These are phyloP conservation scores for Lysiphlebus fabarum DNA, from an alignment of 1,140 invertebrate genomes.

Conservation along the genomic window DNA sequence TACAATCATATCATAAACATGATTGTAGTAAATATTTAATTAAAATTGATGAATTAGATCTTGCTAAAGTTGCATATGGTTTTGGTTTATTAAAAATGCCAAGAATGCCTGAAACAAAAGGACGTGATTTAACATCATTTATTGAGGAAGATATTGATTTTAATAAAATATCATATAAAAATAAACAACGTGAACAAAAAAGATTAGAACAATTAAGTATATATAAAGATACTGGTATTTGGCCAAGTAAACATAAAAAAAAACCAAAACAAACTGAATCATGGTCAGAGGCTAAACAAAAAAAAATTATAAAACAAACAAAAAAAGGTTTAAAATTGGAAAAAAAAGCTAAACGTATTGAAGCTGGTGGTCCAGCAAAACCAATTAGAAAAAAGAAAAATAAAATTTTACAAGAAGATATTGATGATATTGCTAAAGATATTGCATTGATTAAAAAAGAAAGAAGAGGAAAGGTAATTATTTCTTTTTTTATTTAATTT, in stretches of 20 bases:
- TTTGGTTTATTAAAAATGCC: constrained; percentile 90
- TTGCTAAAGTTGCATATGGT: constrained; percentile 79
- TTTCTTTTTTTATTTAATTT: neutral
- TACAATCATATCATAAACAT: constrained; percentile 92
- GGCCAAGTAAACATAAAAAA: constrained; percentile 68
- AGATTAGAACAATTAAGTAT: constrained; percentile 70
- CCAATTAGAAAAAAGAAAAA: constrained; percentile 55
- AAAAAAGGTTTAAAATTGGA: constrained; percentile 59
- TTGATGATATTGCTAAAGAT: constrained; percentile 81
- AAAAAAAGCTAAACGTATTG: constrained; percentile 52
- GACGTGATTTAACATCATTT: constrained; percentile 66
- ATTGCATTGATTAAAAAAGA: constrained; percentile 82
- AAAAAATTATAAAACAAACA: constrained; percentile 66
- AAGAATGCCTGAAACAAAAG: constrained; percentile 91
- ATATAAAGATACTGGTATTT: constrained; percentile 71
- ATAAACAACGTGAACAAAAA: constrained; percentile 74
- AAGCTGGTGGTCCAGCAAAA: constrained; percentile 48
- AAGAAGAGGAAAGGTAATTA: constrained; percentile 75
- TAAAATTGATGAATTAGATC: constrained; percentile 83
- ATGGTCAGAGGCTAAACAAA: constrained; percentile 79
- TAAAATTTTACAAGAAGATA: constrained; percentile 68
- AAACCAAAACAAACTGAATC: constrained; percentile 62
- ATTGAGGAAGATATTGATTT: constrained; percentile 66
- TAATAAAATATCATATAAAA: constrained; percentile 76
- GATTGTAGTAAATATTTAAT: constrained; percentile 80